Base-by-base conservation (phyloP, 1,140 invertebrate species). In the Sarcophaga bullata region DNA sequence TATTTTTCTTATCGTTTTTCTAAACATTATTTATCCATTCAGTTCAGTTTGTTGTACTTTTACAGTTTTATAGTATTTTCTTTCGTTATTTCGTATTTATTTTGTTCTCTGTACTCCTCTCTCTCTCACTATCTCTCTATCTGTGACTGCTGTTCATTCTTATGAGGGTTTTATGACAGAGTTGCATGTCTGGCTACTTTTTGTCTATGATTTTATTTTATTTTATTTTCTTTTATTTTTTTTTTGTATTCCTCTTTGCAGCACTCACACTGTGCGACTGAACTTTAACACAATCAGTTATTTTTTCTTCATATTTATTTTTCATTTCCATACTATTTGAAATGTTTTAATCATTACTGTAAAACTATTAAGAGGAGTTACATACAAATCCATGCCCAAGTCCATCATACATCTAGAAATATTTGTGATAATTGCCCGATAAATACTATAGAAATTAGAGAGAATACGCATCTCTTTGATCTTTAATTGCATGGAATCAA, bases 101-200 rank as follows among this genome's bases (percentile, higher is more conserved):
- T 25, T 72, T 0, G 0, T n/a, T 78, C 75, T 52, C 48, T 19
- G 8, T 15, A 50, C 47, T 17, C n/a, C 48, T 78, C 48, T 19
- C 19, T 68, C 19, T 68, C 10, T 8, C 25, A 2, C 25, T 37
- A 1, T 72, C 8, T 9, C 8, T 78, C 75, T 52, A 17, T 19
- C 19, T 68, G 0, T 68, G 9, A 1, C n/a, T 58, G 54, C 54
- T 58, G 6, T 6, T 11, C 25, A 37, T 37, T 68, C 17, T 68
- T 68, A 8, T n/a, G n/a, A 68, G n/a, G 62, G 19, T 68, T 52
- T 19, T 25, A 25, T 19, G 19, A 25, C 17, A 7, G 19, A 25
- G 62, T 68, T 78, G 48, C 48, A 50, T 78, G 48, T 48, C 73
- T 78, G 75, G 75, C 75, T 78, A 78, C 75, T 78, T 52, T 78